These are phyloP conservation scores for Tokudaia muenninki DNA, from an alignment of 2,797 vertebrate species.

Conservation along the genomic window DNA sequence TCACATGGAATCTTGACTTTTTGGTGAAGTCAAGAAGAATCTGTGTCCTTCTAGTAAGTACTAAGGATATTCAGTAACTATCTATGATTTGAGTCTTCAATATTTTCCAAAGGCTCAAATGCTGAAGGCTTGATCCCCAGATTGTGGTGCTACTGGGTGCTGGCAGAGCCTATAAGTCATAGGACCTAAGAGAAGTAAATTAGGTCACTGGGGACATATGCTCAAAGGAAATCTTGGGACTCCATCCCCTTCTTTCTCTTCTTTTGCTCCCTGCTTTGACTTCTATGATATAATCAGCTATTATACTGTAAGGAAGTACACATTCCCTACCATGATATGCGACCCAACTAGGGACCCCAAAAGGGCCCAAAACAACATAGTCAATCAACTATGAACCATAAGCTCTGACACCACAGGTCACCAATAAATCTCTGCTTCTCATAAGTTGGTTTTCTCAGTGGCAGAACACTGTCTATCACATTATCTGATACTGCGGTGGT, in stretches of 20 bases:
- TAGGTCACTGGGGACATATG: too few species aligned
- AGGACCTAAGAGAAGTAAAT: background rate
- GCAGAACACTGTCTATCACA: background rate
- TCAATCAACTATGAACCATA: background rate
- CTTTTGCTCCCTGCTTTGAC: background rate
- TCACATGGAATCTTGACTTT: too few species aligned
- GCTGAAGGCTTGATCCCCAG: background rate
- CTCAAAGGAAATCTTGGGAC: background rate
- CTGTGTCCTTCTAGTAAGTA: background rate
- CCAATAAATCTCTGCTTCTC: background rate
- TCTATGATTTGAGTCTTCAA: background rate
- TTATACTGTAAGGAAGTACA: background rate
- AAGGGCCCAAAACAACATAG: background rate
- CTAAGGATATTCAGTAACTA: background rate
- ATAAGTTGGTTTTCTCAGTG: background rate
- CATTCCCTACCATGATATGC: background rate
- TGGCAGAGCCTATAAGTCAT: background rate
- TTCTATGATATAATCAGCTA: background rate
- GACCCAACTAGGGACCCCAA: background rate
- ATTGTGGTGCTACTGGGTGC: background rate
- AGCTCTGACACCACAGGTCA: background rate
- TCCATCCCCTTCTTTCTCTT: background rate
- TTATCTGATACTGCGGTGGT: background rate
- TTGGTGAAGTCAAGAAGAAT: background rate
- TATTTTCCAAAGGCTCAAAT: background rate